Percentiles rank a stretch among this genome's conserved stretches.
phyloP scores from a whole-genome alignment of 2,113 vertebrate species.

The Zapornia atra region DNA sequence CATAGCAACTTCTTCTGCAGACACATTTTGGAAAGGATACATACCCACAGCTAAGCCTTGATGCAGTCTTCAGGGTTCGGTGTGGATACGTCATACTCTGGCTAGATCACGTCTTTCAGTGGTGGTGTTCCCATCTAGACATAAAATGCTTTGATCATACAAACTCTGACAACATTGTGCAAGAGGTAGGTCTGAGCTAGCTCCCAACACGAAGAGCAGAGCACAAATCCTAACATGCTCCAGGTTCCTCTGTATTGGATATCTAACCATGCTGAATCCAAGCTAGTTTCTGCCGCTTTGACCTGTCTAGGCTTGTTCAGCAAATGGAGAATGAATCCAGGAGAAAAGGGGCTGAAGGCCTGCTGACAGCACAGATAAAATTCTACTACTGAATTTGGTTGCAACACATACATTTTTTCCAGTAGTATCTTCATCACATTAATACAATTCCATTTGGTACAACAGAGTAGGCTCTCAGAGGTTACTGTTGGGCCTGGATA shows the following conservation, averaged over 20 bases:
- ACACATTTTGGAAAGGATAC: not conserved
- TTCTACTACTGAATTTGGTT: not conserved
- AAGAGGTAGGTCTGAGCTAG: not conserved
- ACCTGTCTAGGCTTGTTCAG: not conserved
- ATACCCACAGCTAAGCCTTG: not conserved
- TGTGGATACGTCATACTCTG: not conserved
- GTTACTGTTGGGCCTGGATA: not conserved
- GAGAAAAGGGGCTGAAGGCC: not conserved
- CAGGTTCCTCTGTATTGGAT: not conserved
- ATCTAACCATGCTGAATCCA: not conserved
- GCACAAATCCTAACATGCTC: not conserved
- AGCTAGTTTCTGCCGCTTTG: not conserved
- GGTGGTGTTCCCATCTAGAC: not conserved
- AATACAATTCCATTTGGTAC: not conserved
- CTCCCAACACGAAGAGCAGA: not conserved
- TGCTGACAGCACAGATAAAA: not conserved
- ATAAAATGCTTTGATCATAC: not conserved
- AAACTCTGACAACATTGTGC: not conserved
- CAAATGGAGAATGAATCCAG: not conserved
- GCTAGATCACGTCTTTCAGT: not conserved
- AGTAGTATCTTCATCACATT: not conserved
- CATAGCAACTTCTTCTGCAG: accelerated
- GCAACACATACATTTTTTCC: not conserved
- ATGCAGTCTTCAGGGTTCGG: not conserved
- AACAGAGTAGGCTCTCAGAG: not conserved